A percentile compares a stretch with the other conserved stretches of the same genome.
Evolutionary conservation across 2,113 vertebrate genomes (phyloP).

Genomic region (Oreochromis niloticus): DNA sequence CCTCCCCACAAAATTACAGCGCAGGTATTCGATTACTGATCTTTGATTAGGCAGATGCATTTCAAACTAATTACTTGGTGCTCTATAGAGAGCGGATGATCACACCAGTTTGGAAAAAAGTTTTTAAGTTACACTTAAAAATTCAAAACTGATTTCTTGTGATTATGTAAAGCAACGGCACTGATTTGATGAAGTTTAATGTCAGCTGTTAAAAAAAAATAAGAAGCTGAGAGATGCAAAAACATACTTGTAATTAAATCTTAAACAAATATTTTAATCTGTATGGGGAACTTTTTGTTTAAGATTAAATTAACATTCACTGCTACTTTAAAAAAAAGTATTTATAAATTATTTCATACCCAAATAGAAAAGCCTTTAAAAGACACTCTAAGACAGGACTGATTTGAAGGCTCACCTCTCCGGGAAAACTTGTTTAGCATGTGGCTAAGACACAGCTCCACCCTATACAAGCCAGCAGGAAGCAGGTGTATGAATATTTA

Average conservation of each 20-base stretch:
- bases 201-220: neutral
- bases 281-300: neutral
- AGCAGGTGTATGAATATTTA: neutral
- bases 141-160: neutral
- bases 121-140: neutral
- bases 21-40: slow-evolving; percentile 73
- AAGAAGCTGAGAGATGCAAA: neutral
- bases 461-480: neutral
- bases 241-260: neutral
- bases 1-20: slow-evolving; percentile 61
- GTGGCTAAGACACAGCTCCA: neutral
- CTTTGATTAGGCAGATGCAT: slow-evolving; percentile 74
- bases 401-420: neutral
- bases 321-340: too few species aligned
- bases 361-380: neutral
- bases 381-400: neutral
- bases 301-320: neutral
- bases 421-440: neutral
- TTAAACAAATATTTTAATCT: neutral
- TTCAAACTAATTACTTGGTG: slow-evolving; percentile 69
- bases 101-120: neutral
- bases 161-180: neutral
- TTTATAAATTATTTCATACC: neutral
- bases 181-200: neutral
- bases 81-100: neutral